phyloP scores from a whole-genome alignment of 2,113 vertebrate genomes.

The Camelus dromedarius region DNA sequence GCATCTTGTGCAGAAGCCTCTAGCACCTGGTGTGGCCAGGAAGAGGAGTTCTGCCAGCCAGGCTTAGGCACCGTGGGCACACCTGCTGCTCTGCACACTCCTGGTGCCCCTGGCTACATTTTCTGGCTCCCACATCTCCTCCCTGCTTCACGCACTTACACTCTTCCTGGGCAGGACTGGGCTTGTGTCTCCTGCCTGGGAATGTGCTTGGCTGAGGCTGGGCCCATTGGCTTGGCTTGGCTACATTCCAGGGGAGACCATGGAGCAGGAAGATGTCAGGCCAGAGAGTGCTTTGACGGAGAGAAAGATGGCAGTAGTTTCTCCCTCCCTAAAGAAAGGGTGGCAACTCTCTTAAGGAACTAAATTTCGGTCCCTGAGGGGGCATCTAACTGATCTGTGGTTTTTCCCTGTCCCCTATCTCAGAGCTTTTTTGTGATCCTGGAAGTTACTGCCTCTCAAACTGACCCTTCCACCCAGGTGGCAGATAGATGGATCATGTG shows the following conservation, averaged over 20 bases:
- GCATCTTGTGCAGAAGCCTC: neutral
- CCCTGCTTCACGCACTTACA: neutral
- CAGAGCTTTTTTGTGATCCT: neutral
- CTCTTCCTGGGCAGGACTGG: slow-evolving; percentile 72
- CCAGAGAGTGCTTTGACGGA: neutral
- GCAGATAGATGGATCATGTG: neutral
- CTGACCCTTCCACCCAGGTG: neutral
- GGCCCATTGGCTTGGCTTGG: slow-evolving; percentile 27
- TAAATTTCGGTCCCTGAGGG: neutral
- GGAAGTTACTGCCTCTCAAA: neutral
- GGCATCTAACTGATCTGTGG: neutral
- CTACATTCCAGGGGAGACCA: slow-evolving; percentile 8
- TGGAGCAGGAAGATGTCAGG: neutral
- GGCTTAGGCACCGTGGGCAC: slow-evolving; percentile 29
- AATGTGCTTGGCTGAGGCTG: slow-evolving; percentile 57
- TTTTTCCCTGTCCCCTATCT: neutral
- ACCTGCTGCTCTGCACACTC: slow-evolving; percentile 54
- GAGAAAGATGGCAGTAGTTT: neutral
- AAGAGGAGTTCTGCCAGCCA: slow-evolving; percentile 50
- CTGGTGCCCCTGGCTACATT: slow-evolving; percentile 71
- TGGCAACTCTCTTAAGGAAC: neutral
- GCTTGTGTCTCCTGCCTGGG: slow-evolving; percentile 72
- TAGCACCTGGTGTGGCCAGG: slow-evolving; percentile 43
- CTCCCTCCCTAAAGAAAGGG: neutral
- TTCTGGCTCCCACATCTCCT: slow-evolving; percentile 59